Base-by-base conservation (phyloP, 2,797 vertebrate species). In the Acipenser transmontanus region DNA sequence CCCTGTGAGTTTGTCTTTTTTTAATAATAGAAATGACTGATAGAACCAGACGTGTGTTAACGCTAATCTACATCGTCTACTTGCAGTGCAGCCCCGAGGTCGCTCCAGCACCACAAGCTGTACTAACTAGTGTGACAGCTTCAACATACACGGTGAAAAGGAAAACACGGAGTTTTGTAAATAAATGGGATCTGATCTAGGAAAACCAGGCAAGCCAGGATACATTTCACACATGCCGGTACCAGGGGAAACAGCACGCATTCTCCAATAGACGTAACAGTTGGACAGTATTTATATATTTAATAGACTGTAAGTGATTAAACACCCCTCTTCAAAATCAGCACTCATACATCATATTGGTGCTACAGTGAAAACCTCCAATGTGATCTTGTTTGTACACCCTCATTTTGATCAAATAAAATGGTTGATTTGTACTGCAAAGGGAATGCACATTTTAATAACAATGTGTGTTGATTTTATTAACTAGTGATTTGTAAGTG, bases 21-120 rank as follows among this genome's bases (percentile, higher is more conserved):
- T 4, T 34, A 3, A 34, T 4, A 34, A 34, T 34, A 34, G 34
- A 34, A 3, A 3, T 34, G 34, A 34, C 50, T 34, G 66, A 47
- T 47, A 14, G 2, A 66, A 52, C 20, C 14, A 17, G 14, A 67
- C 49, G 51, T 17, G 34, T 50, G 54, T 67, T 52, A 9, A 54
- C 2, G 8, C 34, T 73, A 78, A 78, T 74, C 83, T 75, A 60
- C 71, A 74, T 71, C 69, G 63, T 75, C 72, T 71, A 73, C 74
- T 72, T 72, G 70, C 68, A 67, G 66, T 51, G 50, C 65, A 63
- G 62, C 64, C 67, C 17, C 54, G 48, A 34, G 7, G 50, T 12
- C 56, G 59, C 34, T 63, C 8, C 66, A 50, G 49, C 34, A 57
- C 11, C 17, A 20, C 63, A 17, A 63, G 49, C 70, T 14, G 63